Conservation (phyloP, 2,888 invertebrate species). For the Mimachlamys varia region DNA sequence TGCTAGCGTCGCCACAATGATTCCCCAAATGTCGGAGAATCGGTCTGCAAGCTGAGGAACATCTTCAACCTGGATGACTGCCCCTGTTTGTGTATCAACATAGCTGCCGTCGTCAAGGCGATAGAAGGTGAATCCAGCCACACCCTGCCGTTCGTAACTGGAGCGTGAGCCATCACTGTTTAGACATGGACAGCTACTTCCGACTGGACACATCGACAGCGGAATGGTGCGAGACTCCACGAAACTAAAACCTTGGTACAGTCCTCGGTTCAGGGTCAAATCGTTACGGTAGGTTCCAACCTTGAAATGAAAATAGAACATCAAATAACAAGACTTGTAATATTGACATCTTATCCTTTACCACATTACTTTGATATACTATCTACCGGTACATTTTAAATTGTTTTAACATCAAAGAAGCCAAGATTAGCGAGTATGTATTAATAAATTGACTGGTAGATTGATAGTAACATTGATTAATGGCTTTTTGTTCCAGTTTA, state of each 20-base stretch:
- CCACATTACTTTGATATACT: no score
- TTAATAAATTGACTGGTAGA: no score
- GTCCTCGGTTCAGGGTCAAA: slow-evolving; percentile 57
- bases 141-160: slow-evolving; percentile 50
- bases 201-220: slow-evolving; percentile 68
- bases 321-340: no score
- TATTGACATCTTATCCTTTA: no score
- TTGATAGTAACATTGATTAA: no score
- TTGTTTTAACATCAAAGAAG: no score
- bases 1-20: slow-evolving; percentile 78
- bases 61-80: slow-evolving; percentile 62
- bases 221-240: slow-evolving; percentile 61
- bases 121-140: slow-evolving; percentile 55
- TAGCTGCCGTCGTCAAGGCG: slow-evolving; percentile 70
- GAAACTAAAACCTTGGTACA: slow-evolving; percentile 65
- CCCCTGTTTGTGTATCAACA: slow-evolving; percentile 68
- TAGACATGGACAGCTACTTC: slow-evolving; percentile 67
- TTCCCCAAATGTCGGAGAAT: slow-evolving; percentile 80
- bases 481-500: no score
- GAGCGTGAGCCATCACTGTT: slow-evolving; percentile 52
- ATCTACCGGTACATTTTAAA: no score
- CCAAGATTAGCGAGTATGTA: no score
- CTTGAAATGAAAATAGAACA: slow-evolving; percentile 60
- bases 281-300: slow-evolving; percentile 69
- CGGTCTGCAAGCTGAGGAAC: slow-evolving; percentile 61